Base-by-base conservation (phyloP, 2,113 vertebrate genomes). In the Hippoglossus stenolepis region DNA sequence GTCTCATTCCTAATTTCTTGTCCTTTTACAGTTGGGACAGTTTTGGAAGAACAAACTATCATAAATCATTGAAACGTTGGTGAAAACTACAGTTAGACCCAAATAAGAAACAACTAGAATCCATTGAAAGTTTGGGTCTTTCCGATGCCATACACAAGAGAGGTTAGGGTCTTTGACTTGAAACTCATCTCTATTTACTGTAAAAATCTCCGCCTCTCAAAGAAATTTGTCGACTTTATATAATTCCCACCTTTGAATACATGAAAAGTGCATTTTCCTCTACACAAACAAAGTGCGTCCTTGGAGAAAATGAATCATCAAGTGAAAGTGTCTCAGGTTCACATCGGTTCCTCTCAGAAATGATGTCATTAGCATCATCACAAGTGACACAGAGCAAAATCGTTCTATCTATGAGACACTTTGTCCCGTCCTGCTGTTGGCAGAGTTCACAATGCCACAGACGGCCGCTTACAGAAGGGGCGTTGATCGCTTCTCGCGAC, bases 401-500 rank as follows among this genome's bases (percentile, higher is more conserved):
- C 75, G n/a, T 21, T 61, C 60, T 53, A 43, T 61, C 62, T 56
- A 43, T 86, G 90, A 89, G 84, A 58, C 54, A 79, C 89, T 91
- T 91, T 94, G 93, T 93, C 81, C 70, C 23, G 24, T 82, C 60
- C 70, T 40, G 61, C 40, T 54, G 83, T 75, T 82, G 76, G 79
- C 72, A 73, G 79, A 71, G 75, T 65, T 84, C 84, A 80, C 68
- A 74, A 70, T 58, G 84, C 71, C 86, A 75, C 86, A 85, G 91
- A 89, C 89, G 65, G 86, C 83, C 17, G 79, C 78, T 87, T 13
- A 86, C 90, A 91, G 80, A 85, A 75, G 87, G 85, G 85, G 84
- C 65, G 78, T 84, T 82, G 75, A 89, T 85, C 67, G 47, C 86
- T 87, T 80, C 86, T 84, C 21, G 85, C 80, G 70, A 86, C 94